A percentile compares a stretch with the other conserved stretches of the same genome.
phyloP scores from a whole-genome alignment of 2,113 vertebrate species.

The Peromyscus polionotus region DNA sequence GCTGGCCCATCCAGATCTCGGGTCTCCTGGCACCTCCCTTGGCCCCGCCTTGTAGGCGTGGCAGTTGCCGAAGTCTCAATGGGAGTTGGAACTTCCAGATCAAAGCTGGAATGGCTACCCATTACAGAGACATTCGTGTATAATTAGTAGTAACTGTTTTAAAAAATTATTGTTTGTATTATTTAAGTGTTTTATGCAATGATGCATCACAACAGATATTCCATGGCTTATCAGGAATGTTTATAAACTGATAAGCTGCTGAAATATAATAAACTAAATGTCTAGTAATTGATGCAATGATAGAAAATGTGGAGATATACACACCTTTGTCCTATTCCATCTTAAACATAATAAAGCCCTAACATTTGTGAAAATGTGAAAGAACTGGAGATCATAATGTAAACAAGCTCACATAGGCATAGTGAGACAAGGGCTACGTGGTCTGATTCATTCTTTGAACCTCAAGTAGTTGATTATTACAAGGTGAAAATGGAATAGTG shows the following conservation, averaged over 20 bases:
- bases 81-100: no score
- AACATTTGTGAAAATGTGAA: not conserved
- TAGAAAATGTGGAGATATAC: not conserved
- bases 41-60: no score
- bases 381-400: not conserved
- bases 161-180: not conserved
- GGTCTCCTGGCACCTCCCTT: no score
- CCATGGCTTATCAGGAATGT: not conserved
- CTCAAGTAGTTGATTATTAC: not conserved
- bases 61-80: no score
- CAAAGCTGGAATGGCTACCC: no score
- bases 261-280: not conserved
- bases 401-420: not conserved
- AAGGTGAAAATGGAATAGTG: not conserved
- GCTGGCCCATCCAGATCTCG: no score
- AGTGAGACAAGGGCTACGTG: no score
- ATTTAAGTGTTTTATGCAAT: not conserved
- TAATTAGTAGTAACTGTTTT: not conserved
- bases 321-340: not conserved
- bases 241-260: not conserved
- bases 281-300: not conserved
- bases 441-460: not conserved
- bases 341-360: not conserved
- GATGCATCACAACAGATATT: not conserved
- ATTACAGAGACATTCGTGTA: not conserved